Conservation (phyloP, 1,140 invertebrate genomes). For the Hypsibius dujardini region DNA sequence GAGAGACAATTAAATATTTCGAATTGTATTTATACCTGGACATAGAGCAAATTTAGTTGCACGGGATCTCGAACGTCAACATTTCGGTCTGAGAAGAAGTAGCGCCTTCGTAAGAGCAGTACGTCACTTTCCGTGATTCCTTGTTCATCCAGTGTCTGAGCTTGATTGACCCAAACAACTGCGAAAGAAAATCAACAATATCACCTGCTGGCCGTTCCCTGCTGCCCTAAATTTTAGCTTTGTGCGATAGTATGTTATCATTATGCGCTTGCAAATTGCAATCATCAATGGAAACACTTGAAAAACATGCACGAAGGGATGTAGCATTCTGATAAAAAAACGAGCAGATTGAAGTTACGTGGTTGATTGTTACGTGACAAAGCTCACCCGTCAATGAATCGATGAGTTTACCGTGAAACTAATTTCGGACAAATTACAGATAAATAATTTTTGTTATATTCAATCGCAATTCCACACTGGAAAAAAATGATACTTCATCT, state of each 20-base stretch:
- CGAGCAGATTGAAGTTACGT: too few species aligned
- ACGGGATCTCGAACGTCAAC: constrained; percentile 95
- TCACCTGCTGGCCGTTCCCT: neutral
- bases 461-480: neutral
- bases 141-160: constrained; percentile 88
- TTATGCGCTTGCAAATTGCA: neutral
- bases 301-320: too few species aligned
- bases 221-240: neutral
- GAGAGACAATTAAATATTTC: neutral
- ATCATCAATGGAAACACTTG: neutral
- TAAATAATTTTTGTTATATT: too few species aligned
- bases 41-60: constrained; percentile 88
- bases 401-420: too few species aligned
- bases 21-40: constrained; percentile 51
- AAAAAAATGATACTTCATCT: neutral
- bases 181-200: constrained; percentile 26
- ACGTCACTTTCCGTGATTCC: constrained; percentile 82
- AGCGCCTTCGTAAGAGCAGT: constrained; percentile 74
- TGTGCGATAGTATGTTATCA: neutral
- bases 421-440: too few species aligned
- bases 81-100: constrained; percentile 98
- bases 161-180: constrained; percentile 96
- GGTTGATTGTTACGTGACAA: too few species aligned
- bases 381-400: too few species aligned
- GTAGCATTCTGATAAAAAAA: too few species aligned